Evolutionary conservation across 2,113 vertebrate genomes (phyloP).

Genomic region (Oxygymnocypris stewartii): DNA sequence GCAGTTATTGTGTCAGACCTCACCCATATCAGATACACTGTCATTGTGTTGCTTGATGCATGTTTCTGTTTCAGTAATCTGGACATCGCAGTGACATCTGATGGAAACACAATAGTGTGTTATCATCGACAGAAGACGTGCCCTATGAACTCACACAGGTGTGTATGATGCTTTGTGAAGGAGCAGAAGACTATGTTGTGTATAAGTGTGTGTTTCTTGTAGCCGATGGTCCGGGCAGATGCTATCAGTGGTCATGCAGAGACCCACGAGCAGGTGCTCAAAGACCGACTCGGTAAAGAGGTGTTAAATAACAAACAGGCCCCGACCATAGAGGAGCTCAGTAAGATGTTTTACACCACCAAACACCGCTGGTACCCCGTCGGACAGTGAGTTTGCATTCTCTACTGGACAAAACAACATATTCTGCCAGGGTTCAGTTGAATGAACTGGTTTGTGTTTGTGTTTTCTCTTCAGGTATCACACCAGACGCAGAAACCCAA

Average conservation of each 20-base stretch:
- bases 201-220: constrained; percentile 1
- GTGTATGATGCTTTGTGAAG: background rate
- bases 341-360: constrained; percentile 96
- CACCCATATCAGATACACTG: background rate
- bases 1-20: background rate
- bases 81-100: constrained; percentile 88
- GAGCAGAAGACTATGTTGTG: background rate
- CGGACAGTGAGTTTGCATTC: constrained; percentile 85
- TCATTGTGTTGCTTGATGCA: background rate
- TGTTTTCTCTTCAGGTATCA: constrained; percentile 65
- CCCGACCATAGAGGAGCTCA: constrained; percentile 88
- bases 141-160: constrained; percentile 92
- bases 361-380: constrained; percentile 94
- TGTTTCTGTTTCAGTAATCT: constrained; percentile 76
- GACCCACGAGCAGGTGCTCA: constrained; percentile 89
- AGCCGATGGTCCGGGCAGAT: constrained; percentile 84
- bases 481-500: constrained; percentile 57
- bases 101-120: constrained; percentile 88
- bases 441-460: constrained; percentile 14
- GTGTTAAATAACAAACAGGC: constrained; percentile 65
- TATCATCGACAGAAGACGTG: constrained; percentile 85
- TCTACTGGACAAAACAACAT: background rate
- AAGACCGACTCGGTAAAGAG: constrained; percentile 78
- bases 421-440: background rate
- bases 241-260: constrained; percentile 78